A percentile compares a stretch with the other conserved stretches of the same genome.
phyloP scores from a whole-genome alignment of 2,888 invertebrate species.

The Ophraella communa region DNA sequence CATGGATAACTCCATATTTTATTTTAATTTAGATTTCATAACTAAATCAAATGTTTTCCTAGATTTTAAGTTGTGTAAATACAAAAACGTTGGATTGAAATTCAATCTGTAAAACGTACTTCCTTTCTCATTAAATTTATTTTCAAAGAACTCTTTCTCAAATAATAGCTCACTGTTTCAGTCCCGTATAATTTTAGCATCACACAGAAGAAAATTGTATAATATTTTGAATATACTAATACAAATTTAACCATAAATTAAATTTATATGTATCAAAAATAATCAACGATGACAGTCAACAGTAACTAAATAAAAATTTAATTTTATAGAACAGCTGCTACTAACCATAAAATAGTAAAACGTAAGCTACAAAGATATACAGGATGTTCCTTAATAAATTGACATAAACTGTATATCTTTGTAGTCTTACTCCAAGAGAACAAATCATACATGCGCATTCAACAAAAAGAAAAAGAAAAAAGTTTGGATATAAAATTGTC shows the following conservation, averaged over 20 bases:
- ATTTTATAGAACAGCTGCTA: slow-evolving; percentile 10
- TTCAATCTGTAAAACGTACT: too few relatives aligned
- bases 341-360: not conserved
- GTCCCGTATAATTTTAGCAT: slow-evolving; percentile 11
- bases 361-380: not conserved
- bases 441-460: slow-evolving; percentile 5
- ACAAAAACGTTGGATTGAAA: too few relatives aligned
- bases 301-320: slow-evolving; percentile 12
- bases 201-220: not conserved
- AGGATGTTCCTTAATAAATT: not conserved
- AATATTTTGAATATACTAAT: slow-evolving; percentile 10
- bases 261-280: not conserved
- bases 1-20: too few relatives aligned
- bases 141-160: not conserved
- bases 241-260: not conserved
- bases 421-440: not conserved
- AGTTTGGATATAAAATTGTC: not conserved
- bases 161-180: slow-evolving; percentile 14
- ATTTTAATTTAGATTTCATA: too few relatives aligned
- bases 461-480: not conserved
- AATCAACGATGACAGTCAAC: slow-evolving; percentile 17
- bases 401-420: not conserved
- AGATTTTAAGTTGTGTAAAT: too few relatives aligned
- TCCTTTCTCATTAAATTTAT: not conserved
- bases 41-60: too few relatives aligned